A percentile compares a stretch with the other conserved stretches of the same genome.
phyloP scores from a whole-genome alignment of 2,113 vertebrate species.

The Tragelaphus buxtoni region DNA sequence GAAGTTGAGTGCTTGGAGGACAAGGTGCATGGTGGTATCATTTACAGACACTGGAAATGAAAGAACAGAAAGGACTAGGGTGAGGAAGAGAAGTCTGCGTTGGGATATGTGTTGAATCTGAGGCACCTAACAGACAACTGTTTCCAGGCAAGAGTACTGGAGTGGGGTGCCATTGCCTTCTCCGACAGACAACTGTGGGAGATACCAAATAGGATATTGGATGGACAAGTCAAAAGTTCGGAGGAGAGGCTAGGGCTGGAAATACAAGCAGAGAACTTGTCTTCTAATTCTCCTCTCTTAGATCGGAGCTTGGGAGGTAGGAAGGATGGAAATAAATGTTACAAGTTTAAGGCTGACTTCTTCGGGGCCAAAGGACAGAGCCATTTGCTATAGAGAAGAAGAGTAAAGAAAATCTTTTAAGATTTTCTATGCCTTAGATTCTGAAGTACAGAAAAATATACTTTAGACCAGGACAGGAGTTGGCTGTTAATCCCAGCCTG shows the following conservation, averaged over 20 bases:
- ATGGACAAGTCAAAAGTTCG: background rate
- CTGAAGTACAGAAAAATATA: constrained; percentile 7
- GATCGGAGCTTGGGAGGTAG: background rate
- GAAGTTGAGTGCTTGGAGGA: background rate
- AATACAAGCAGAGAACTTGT: background rate
- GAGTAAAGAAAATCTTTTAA: constrained; percentile 32
- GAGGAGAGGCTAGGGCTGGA: background rate
- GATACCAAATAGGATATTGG: too few species aligned
- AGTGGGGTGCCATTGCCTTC: too few species aligned
- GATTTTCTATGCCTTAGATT: constrained; percentile 42
- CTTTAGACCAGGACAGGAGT: background rate
- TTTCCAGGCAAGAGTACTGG: too few species aligned
- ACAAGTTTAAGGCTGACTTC: background rate
- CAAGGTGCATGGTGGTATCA: background rate
- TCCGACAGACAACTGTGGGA: background rate
- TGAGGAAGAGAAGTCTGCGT: background rate
- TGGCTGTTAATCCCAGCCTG: constrained; percentile 31
- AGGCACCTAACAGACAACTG: background rate
- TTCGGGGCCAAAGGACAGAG: background rate
- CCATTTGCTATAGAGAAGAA: background rate
- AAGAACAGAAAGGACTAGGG: background rate
- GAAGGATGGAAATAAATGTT: constrained; percentile 13
- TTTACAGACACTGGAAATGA: background rate
- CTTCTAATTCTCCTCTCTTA: background rate
- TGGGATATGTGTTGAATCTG: background rate